Base-by-base conservation (phyloP, 1,140 invertebrate species). In the Drosophila truncata region DNA sequence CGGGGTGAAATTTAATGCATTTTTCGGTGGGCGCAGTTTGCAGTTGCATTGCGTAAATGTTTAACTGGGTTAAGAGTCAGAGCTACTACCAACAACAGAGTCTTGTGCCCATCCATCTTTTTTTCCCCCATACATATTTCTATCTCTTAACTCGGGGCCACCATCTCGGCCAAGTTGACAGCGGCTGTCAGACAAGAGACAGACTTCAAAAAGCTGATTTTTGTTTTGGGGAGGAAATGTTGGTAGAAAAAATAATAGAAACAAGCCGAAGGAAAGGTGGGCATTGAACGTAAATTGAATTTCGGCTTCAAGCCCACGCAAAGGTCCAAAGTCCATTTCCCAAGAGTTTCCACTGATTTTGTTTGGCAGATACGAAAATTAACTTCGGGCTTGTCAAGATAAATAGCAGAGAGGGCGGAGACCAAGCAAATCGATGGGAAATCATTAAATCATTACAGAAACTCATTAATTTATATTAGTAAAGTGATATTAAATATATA, bases 1-100 rank as follows among this genome's bases (percentile, higher is more conserved):
- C 41, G 60, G 58, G 70, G 70, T 72, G 57, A 74, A 62, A 72
- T 61, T 52, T 44, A 47, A 59, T 70, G 64, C 46, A 50, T 70
- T 72, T 73, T 31, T 52, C 5, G 50, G 70, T 64, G 41, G 35
- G 70, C 72, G 52, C 60, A 58, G 27, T 69, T 39, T 55, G 41
- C 41, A 71, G 50, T 46, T 47, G 44, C 33, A 55, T 80, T 84
- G 77, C 81, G 66, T 83, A 77, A 80, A 76, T 27, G 20, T 41
- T 63, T 59, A 59, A 77, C 39, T 50, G 66, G 52, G 58, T 49
- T 58, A 63, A 63, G 57, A 78, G 54, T 46, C 52, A 55, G 9
- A 50, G 35, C 52, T 25, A 55, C 25, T 11, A 11, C 47, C 25
- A 50, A 4, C 31, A 16, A n/a, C n/a, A 33, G 35, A 52, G 37